Conservation (phyloP, 2,113 vertebrate genomes). For the Xenotilapia longispinis region DNA sequence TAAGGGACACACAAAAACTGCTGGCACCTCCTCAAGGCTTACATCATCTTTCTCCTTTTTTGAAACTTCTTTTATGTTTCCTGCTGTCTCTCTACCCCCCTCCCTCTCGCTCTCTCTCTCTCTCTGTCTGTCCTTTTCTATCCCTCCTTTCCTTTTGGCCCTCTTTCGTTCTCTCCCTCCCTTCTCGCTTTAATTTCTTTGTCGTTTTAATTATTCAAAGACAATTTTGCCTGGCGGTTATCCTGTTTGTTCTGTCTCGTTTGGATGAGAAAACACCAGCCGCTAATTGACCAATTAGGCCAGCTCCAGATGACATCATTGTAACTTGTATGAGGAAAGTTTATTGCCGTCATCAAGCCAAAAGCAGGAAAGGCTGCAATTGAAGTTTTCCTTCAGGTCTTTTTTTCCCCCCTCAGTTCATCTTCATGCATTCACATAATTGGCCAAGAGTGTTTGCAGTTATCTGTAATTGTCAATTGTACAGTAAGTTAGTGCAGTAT, state of each 20-base stretch:
- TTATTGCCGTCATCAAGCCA: neutral
- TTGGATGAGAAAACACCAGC: slow-evolving; percentile 53
- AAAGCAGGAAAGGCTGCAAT: neutral
- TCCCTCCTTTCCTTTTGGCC: neutral
- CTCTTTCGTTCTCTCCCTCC: neutral
- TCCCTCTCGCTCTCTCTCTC: neutral
- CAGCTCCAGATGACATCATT: slow-evolving; percentile 59
- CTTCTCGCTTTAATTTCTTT: slow-evolving; percentile 17
- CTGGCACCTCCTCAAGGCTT: slow-evolving; percentile 90
- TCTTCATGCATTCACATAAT: neutral
- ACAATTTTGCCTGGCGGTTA: slow-evolving; percentile 36
- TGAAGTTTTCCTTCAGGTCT: neutral
- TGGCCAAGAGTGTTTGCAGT: neutral
- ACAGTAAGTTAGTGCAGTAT: neutral
- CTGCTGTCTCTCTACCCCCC: neutral
- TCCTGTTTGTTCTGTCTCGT: slow-evolving; percentile 42
- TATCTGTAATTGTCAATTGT: neutral
- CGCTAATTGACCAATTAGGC: slow-evolving; percentile 60
- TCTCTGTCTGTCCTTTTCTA: neutral
- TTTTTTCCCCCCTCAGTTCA: neutral
- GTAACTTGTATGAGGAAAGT: slow-evolving; percentile 28
- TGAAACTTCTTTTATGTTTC: slow-evolving; percentile 1
- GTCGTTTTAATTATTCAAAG: slow-evolving; percentile 55
- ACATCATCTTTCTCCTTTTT: slow-evolving; percentile 76
- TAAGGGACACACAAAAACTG: slow-evolving; percentile 77